These are phyloP conservation scores for Drosophila pachea DNA, from an alignment of 1,140 invertebrate species.

Conservation along the genomic window DNA sequence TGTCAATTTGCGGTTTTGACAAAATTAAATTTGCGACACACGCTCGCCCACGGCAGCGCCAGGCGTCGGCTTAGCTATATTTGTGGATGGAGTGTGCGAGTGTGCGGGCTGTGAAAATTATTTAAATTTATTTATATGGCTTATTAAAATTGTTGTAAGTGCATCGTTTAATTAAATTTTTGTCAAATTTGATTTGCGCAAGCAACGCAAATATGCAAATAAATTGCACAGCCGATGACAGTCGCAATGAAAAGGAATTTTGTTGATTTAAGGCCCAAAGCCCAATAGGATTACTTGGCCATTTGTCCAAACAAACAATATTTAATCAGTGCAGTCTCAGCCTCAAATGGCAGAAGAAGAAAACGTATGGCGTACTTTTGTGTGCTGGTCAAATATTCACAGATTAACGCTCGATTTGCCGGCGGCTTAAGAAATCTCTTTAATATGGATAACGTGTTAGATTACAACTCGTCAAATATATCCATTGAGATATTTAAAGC, in stretches of 20 bases:
- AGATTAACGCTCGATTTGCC: conserved; percentile 19
- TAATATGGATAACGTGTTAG: too few species aligned
- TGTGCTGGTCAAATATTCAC: conserved; percentile 4
- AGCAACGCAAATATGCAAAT: conserved; percentile 25
- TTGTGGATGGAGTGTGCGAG: not conserved
- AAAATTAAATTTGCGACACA: conserved; percentile 68
- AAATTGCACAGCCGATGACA: conserved; percentile 20
- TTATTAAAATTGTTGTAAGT: conserved; percentile 71
- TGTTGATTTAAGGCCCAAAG: not conserved
- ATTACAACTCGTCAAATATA: too few species aligned
- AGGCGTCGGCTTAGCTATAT: conserved; percentile 29
- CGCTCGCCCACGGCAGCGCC: conserved; percentile 18
- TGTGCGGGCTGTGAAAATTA: conserved; percentile 42
- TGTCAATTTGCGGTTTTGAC: conserved; percentile 71
- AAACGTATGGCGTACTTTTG: conserved; percentile 24
- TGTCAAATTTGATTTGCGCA: conserved; percentile 55
- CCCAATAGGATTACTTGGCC: not conserved
- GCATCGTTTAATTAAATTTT: conserved; percentile 72
- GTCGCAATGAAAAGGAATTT: conserved; percentile 3
- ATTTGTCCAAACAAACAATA: not conserved
- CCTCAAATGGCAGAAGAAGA: not conserved
- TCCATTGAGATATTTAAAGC: too few species aligned
- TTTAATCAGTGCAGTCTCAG: not conserved
- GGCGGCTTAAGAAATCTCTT: not conserved
- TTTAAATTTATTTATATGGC: conserved; percentile 69